Evolutionary conservation across 2,888 invertebrate species (phyloP).

Genomic region (Achlya flavicornis): DNA sequence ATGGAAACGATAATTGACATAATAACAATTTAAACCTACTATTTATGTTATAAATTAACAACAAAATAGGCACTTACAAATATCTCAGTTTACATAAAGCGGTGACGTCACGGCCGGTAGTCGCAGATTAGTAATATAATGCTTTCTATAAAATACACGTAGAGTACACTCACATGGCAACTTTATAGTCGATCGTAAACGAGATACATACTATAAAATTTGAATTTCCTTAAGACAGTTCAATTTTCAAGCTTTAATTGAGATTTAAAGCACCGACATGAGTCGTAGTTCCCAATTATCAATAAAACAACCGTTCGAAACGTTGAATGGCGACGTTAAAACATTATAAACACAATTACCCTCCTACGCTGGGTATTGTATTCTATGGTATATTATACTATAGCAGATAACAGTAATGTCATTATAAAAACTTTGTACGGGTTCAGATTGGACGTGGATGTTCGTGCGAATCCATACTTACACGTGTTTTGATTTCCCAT

Average conservation of each 20-base stretch:
- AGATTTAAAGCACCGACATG: slow-evolving; percentile 53
- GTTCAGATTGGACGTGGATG: slow-evolving; percentile 19
- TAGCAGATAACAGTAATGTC: slow-evolving; percentile 36
- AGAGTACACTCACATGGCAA: slow-evolving; percentile 29
- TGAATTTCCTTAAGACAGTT: slow-evolving; percentile 60
- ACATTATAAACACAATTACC: slow-evolving; percentile 37
- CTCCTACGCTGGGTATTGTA: slow-evolving; percentile 27
- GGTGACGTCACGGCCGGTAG: slow-evolving; percentile 35
- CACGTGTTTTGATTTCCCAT: slow-evolving; percentile 1
- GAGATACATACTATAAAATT: slow-evolving; percentile 53
- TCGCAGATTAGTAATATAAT: slow-evolving; percentile 22
- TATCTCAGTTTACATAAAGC: slow-evolving; percentile 34
- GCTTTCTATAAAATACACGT: slow-evolving; percentile 22
- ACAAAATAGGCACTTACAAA: slow-evolving; percentile 32
- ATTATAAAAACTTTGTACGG: slow-evolving; percentile 31
- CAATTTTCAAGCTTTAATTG: slow-evolving; percentile 69
- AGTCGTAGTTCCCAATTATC: slow-evolving; percentile 57
- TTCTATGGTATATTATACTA: too few relatives aligned
- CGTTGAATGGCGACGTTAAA: slow-evolving; percentile 30
- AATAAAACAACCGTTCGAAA: slow-evolving; percentile 56
- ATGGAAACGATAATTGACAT: slow-evolving; percentile 39
- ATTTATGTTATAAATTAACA: slow-evolving; percentile 32
- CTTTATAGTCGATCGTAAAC: slow-evolving; percentile 57
- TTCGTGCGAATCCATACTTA: slow-evolving; percentile 25
- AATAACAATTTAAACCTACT: slow-evolving; percentile 22